Evolutionary conservation across 2,797 vertebrate genomes (phyloP).

Genomic region (Delichon dasypus): DNA sequence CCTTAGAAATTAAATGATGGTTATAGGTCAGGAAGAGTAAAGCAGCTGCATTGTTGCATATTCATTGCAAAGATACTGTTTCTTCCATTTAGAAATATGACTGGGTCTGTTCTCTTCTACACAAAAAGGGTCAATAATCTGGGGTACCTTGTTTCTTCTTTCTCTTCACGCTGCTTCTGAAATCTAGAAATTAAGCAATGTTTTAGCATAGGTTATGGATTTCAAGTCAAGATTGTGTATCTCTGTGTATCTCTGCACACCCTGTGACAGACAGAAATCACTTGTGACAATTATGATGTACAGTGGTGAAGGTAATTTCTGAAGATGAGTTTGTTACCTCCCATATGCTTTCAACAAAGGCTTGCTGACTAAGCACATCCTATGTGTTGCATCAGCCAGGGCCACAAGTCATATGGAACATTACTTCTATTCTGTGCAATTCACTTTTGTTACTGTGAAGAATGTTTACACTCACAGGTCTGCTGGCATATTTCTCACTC

Average conservation of each 20-base stretch:
- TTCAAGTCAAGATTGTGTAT: background rate
- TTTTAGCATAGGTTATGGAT: background rate
- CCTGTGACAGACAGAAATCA: background rate
- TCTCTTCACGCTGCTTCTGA: background rate
- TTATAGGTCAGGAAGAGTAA: background rate
- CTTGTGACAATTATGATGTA: background rate
- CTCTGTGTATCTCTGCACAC: background rate
- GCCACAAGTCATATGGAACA: background rate
- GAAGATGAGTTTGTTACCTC: background rate
- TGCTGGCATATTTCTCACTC: background rate
- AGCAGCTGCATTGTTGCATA: background rate
- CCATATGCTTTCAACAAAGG: background rate
- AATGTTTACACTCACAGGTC: background rate
- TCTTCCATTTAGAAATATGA: background rate
- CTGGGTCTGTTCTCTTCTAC: background rate
- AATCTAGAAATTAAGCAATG: background rate
- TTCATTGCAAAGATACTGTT: background rate
- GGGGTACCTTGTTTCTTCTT: background rate
- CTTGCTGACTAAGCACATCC: background rate
- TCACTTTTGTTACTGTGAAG: slow-evolving; percentile 7
- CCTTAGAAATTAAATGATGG: background rate
- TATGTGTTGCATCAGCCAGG: background rate
- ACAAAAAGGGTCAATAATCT: background rate
- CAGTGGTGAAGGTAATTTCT: background rate
- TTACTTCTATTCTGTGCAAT: background rate